These are phyloP conservation scores for Andrena marginata DNA, from an alignment of 2,888 invertebrate species.

Conservation along the genomic window DNA sequence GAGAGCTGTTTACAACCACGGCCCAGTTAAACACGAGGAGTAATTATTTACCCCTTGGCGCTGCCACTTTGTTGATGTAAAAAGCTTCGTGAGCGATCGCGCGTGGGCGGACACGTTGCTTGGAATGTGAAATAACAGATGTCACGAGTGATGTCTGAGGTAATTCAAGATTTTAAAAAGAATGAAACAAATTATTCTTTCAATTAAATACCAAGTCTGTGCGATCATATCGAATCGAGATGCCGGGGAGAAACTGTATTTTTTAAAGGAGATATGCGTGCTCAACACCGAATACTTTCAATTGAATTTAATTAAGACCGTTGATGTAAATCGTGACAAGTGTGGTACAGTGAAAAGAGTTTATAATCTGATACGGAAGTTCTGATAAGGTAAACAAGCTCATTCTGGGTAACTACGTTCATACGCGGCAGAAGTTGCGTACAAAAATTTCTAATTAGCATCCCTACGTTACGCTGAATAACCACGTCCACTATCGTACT, in stretches of 20 bases:
- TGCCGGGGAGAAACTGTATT: background rate
- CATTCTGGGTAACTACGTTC: background rate
- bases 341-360: background rate
- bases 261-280: background rate
- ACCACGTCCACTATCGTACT: background rate
- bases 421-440: constrained; percentile 20
- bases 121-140: no score
- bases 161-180: no score
- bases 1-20: background rate
- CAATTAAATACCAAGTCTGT: no score
- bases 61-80: no score
- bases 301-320: background rate
- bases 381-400: background rate
- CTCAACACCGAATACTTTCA: background rate
- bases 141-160: no score
- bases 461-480: constrained; percentile 1
- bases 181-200: no score
- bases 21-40: background rate
- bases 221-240: no score
- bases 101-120: no score
- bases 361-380: constrained; percentile 1
- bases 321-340: background rate
- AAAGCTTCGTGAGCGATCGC: no score
- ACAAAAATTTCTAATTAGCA: constrained; percentile 27
- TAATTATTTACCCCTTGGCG: no score